Percentiles rank a stretch among this genome's conserved stretches.
Evolutionary conservation across 2,888 invertebrate genomes (phyloP).

Genomic region (Amblyteles armatorius): DNA sequence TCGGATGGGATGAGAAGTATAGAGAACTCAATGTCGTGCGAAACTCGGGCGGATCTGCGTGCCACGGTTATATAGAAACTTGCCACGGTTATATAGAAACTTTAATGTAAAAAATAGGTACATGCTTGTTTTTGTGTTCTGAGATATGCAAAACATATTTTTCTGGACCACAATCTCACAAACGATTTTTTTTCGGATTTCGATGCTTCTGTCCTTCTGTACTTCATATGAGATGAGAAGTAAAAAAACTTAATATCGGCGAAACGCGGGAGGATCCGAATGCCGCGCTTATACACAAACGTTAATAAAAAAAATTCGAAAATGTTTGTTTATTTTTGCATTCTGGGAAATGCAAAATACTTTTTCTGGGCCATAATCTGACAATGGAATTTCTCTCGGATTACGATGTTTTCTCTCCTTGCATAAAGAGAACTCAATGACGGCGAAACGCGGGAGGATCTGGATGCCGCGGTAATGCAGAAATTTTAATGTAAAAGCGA

Average conservation of each 20-base stretch:
- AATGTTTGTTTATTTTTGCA: too few species aligned
- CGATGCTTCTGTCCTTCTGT: too few species aligned
- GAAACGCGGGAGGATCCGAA: not conserved
- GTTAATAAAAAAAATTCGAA: conserved; percentile 10
- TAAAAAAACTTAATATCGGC: conserved; percentile 40
- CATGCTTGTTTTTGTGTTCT: too few species aligned
- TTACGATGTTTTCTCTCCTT: too few species aligned
- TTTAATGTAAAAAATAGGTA: conserved; percentile 7
- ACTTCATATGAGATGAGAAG: too few species aligned
- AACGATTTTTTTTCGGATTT: too few species aligned
- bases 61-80: not conserved
- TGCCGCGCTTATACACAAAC: not conserved
- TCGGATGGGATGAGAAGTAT: too few species aligned
- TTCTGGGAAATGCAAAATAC: too few species aligned
- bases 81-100: not conserved
- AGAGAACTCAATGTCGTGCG: conserved; percentile 15
- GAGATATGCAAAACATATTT: too few species aligned
- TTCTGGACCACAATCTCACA: too few species aligned
- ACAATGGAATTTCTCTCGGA: too few species aligned
- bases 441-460: conserved; percentile 8
- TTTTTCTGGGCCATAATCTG: too few species aligned
- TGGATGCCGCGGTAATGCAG: not conserved
- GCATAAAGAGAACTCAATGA: conserved; percentile 37
- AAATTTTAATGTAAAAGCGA: conserved; percentile 32
- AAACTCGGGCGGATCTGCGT: not conserved